These are phyloP conservation scores for Panulirus ornatus DNA, from an alignment of 1,140 invertebrate species.

Conservation along the genomic window DNA sequence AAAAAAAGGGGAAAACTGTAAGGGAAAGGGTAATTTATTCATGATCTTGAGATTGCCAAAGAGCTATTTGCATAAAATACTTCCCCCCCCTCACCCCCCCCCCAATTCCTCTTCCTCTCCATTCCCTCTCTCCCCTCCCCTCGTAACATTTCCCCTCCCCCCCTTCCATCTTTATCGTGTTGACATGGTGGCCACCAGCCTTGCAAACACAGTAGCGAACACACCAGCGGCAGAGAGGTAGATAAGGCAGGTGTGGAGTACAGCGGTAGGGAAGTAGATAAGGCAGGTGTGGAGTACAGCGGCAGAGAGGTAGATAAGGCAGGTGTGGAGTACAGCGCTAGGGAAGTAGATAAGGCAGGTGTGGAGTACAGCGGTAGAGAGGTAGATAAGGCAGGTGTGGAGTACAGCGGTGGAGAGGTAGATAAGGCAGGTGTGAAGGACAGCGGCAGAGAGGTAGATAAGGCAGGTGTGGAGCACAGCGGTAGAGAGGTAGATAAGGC, in stretches of 20 bases:
- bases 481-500: background rate
- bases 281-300: background rate
- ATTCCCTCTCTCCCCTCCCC: conserved; percentile 13
- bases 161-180: background rate
- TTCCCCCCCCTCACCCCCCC: background rate
- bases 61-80: too few species aligned
- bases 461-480: background rate
- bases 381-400: background rate
- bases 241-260: background rate
- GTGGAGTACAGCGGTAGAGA: background rate
- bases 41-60: too few species aligned
- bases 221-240: background rate
- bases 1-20: too few species aligned
- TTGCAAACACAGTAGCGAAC: background rate
- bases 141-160: background rate
- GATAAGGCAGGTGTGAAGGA: background rate
- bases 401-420: background rate
- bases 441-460: background rate
- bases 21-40: too few species aligned
- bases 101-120: background rate
- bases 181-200: background rate
- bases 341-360: too few species aligned
- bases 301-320: background rate
- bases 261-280: background rate
- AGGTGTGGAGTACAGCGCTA: too few species aligned